Conservation (phyloP, 2,888 invertebrate species). For the Capitulum mitella region DNA sequence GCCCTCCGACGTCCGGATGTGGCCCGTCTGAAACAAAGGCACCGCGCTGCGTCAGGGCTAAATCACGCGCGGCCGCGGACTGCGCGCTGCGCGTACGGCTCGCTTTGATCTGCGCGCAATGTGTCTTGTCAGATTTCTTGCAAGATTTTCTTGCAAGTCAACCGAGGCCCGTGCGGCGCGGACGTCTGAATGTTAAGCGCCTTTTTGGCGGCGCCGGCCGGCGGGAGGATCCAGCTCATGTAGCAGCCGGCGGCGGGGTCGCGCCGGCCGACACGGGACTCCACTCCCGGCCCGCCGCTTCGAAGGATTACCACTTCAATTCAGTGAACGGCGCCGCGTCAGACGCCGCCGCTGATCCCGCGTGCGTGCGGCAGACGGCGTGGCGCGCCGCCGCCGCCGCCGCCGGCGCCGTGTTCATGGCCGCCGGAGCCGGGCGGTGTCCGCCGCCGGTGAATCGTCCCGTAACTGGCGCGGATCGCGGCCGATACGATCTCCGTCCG, state of each 20-base stretch:
- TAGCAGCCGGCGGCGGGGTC: no score
- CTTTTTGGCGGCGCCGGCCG: no score
- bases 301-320: no score
- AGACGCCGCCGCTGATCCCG: background rate
- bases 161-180: no score
- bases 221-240: no score
- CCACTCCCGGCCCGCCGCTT: background rate
- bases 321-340: background rate
- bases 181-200: no score
- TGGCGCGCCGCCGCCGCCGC: background rate
- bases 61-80: background rate
- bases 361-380: background rate
- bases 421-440: background rate
- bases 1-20: slow-evolving; percentile 58
- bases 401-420: background rate
- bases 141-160: no score
- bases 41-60: background rate
- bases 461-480: background rate
- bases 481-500: background rate
- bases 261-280: background rate
- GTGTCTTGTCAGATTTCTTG: background rate
- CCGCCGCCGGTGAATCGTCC: background rate
- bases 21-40: slow-evolving; percentile 55
- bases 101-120: background rate
- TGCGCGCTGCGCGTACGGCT: background rate